phyloP scores from a whole-genome alignment of 2,888 invertebrate genomes.

The Pyrrhia umbra region DNA sequence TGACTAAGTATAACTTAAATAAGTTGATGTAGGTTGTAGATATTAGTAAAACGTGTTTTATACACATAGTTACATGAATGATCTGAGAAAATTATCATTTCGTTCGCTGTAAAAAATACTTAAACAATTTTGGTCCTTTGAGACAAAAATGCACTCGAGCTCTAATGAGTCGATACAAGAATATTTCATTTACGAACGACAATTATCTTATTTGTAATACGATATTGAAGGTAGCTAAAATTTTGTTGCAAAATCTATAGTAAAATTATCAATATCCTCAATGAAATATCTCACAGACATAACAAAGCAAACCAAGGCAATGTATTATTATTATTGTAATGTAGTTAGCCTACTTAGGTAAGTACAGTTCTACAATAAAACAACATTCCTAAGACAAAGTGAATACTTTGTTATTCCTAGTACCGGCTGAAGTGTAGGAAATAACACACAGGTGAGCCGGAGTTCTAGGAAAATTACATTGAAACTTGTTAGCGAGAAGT shows the following conservation, averaged over 20 bases:
- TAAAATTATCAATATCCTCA: neutral
- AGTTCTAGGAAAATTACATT: conserved; percentile 25
- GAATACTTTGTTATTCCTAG: conserved; percentile 19
- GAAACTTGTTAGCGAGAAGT: conserved; percentile 22
- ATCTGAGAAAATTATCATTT: too few relatives aligned
- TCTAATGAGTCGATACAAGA: too few relatives aligned
- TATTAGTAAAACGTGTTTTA: too few relatives aligned
- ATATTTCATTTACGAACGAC: too few relatives aligned
- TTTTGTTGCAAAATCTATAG: neutral
- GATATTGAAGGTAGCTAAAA: neutral
- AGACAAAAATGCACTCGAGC: too few relatives aligned
- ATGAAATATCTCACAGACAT: conserved; percentile 9
- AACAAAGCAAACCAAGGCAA: conserved; percentile 4
- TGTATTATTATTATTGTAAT: conserved; percentile 1
- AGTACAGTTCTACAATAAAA: conserved; percentile 15
- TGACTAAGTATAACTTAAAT: neutral
- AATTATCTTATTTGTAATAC: too few relatives aligned
- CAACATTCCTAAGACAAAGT: conserved; percentile 42
- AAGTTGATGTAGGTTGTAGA: neutral
- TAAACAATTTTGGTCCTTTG: neutral
- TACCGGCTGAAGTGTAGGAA: neutral
- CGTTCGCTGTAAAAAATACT: too few relatives aligned
- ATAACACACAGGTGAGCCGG: conserved; percentile 9
- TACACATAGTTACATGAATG: too few relatives aligned
- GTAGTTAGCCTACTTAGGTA: neutral